Conservation (phyloP, 2,888 invertebrate species). For the Agrotis puta region DNA sequence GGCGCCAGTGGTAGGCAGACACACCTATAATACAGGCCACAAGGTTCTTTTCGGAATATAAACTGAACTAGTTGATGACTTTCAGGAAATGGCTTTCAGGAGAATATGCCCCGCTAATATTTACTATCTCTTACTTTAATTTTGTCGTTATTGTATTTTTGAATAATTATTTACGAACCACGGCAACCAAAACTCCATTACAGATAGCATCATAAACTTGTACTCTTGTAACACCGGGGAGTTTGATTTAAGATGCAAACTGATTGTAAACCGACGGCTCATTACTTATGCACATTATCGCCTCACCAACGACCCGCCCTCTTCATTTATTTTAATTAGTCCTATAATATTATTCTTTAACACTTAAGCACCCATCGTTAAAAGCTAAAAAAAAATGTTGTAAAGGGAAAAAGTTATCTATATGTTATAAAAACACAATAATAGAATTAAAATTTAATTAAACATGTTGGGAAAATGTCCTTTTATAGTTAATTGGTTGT, state of each 20-base stretch:
- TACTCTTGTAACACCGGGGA: conserved; percentile 22
- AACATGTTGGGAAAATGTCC: conserved; percentile 57
- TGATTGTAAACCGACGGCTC: conserved; percentile 45
- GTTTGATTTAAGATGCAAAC: conserved; percentile 45
- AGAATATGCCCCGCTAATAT: background rate
- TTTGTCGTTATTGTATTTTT: conserved; percentile 6
- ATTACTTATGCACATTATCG: conserved; percentile 57
- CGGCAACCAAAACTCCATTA: conserved; percentile 21
- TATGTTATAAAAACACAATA: conserved; percentile 50
- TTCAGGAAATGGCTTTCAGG: background rate
- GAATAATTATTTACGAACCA: conserved; percentile 20
- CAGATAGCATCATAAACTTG: conserved; percentile 41
- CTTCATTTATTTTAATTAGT: conserved; percentile 58
- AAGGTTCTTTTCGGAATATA: too few relatives aligned
- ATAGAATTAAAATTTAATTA: conserved; percentile 62
- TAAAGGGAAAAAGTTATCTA: conserved; percentile 15
- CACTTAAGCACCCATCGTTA: conserved; percentile 28
- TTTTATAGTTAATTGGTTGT: conserved; percentile 68
- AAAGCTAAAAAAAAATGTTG: conserved; percentile 6
- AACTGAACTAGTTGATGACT: too few relatives aligned
- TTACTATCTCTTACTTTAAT: background rate
- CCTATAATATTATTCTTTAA: conserved; percentile 28
- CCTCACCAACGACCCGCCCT: conserved; percentile 35
- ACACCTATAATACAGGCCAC: too few relatives aligned
- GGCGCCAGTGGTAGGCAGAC: too few relatives aligned